Conservation (phyloP, 2,797 vertebrate species). For the Coccyzus lansbergi region DNA sequence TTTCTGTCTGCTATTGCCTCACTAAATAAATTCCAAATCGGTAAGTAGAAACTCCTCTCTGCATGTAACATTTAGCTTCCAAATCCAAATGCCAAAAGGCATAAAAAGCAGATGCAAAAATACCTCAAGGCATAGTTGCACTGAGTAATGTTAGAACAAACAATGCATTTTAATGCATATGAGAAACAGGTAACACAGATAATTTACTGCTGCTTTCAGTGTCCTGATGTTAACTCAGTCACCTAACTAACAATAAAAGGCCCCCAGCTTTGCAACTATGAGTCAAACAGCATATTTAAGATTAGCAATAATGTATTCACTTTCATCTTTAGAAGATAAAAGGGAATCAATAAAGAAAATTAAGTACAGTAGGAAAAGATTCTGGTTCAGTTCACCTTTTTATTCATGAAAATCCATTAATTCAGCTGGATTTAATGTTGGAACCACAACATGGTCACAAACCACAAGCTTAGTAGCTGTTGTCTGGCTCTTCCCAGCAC, state of each 20-base stretch:
- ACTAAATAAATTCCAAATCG: constrained; percentile 7
- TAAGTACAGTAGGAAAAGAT: neutral
- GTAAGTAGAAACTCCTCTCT: neutral
- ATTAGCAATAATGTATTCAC: neutral
- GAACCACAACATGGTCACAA: neutral
- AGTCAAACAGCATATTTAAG: constrained; percentile 21
- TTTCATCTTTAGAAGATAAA: neutral
- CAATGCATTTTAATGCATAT: neutral
- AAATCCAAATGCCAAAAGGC: neutral
- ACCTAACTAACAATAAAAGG: neutral
- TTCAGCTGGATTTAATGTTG: neutral
- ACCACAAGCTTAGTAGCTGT: neutral
- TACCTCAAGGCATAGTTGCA: neutral
- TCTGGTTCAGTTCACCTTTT: neutral
- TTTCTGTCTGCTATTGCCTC: neutral
- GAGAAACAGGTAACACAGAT: neutral
- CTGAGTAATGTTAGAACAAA: neutral
- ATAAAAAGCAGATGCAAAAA: neutral
- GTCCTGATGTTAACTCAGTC: neutral
- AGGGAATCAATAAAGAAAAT: neutral
- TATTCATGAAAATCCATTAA: neutral
- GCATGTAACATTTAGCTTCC: neutral
- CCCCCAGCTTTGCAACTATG: neutral
- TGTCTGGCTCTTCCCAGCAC: neutral
- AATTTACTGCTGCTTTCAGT: neutral